A percentile compares a stretch with the other conserved stretches of the same genome.
Conservation (phyloP, 2,797 vertebrate genomes). For the Microhierax caerulescens region DNA sequence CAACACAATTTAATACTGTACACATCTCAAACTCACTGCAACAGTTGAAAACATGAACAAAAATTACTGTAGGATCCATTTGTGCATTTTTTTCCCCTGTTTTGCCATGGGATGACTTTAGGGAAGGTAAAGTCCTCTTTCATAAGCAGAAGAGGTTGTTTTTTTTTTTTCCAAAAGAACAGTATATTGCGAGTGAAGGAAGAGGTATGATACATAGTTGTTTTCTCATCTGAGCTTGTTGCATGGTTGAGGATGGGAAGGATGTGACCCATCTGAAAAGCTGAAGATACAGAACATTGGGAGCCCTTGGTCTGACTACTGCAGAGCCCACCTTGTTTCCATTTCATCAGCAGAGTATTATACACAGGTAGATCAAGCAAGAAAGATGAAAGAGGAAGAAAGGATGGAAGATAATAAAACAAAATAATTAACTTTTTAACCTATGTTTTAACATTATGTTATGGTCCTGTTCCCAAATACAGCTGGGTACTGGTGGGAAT, state of each 20-base stretch:
- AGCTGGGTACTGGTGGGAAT: neutral
- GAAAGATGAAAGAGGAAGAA: neutral
- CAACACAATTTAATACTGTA: neutral
- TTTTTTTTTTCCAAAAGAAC: neutral
- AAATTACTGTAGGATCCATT: neutral
- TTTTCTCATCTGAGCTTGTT: neutral
- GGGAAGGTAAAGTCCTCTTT: neutral
- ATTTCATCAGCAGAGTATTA: neutral
- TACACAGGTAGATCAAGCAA: neutral
- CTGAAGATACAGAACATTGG: neutral
- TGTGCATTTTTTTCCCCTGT: neutral
- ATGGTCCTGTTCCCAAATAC: neutral
- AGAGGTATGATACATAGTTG: accelerated
- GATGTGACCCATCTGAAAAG: neutral
- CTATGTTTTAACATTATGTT: neutral
- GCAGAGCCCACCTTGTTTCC: neutral
- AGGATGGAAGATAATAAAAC: neutral
- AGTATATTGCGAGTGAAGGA: neutral
- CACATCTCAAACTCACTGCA: neutral
- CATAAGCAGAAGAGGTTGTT: neutral
- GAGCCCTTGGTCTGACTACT: neutral
- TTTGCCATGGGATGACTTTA: neutral
- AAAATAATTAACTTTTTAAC: neutral
- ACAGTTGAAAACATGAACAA: neutral
- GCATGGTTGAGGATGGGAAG: neutral